A percentile compares a stretch with the other conserved stretches of the same genome.
These are phyloP conservation scores for Drosophila phalerata DNA, from an alignment of 2,888 invertebrate species.

Conservation along the genomic window DNA sequence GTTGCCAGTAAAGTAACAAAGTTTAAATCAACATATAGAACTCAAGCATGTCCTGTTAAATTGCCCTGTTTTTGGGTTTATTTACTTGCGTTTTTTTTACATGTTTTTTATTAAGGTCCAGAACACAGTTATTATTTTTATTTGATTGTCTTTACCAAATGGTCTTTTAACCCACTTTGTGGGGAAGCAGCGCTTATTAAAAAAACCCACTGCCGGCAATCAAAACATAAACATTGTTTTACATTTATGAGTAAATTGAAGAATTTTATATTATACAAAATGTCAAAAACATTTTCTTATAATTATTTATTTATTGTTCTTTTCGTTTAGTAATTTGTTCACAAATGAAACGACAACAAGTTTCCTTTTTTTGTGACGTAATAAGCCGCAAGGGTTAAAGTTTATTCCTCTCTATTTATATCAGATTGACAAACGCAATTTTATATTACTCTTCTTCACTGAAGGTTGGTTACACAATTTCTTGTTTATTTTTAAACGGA, in stretches of 20 bases:
- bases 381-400: conserved; percentile 47
- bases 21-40: conserved; percentile 14
- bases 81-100: conserved; percentile 19
- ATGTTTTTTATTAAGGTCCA: conserved; percentile 28
- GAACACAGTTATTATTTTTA: conserved; percentile 32
- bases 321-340: conserved; percentile 25
- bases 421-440: conserved; percentile 27
- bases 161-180: conserved; percentile 14
- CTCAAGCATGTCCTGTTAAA: conserved; percentile 27
- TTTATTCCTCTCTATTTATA: conserved; percentile 38
- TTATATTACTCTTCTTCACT: conserved; percentile 29
- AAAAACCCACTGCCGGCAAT: conserved; percentile 12
- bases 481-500: background rate
- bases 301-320: conserved; percentile 17
- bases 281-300: conserved; percentile 7
- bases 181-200: background rate
- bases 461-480: conserved; percentile 43
- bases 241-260: conserved; percentile 1
- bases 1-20: conserved; percentile 36
- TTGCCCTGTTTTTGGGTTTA: conserved; percentile 14
- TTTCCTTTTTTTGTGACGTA: conserved; percentile 16
- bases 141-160: conserved; percentile 22
- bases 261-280: conserved; percentile 7
- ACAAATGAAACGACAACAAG: conserved; percentile 36
- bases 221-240: conserved; percentile 27